Conservation (phyloP, 2,113 vertebrate genomes). For the Glaucidium brasilianum region DNA sequence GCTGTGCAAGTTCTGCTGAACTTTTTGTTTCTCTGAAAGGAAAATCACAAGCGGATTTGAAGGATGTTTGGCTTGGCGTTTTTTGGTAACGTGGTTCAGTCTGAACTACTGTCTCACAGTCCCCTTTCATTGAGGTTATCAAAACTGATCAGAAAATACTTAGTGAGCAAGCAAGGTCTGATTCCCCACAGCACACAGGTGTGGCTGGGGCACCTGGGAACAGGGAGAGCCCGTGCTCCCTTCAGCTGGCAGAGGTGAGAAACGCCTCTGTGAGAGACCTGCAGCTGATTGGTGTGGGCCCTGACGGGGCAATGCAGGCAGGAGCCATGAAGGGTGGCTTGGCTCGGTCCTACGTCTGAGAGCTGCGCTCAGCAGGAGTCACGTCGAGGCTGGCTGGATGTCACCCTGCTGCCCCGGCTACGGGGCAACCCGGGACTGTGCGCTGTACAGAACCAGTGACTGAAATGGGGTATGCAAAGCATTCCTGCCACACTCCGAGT, state of each 20-base stretch:
- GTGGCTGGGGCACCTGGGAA: neutral
- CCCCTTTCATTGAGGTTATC: neutral
- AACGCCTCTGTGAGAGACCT: neutral
- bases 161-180: neutral
- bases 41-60: neutral
- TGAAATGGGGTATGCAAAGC: fast-evolving
- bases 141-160: neutral
- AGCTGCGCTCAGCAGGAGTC: fast-evolving
- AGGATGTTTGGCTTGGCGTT: neutral
- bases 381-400: fast-evolving
- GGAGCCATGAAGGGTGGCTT: fast-evolving
- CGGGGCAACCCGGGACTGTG: fast-evolving
- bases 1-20: neutral
- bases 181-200: fast-evolving
- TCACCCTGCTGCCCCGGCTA: fast-evolving
- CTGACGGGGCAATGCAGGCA: fast-evolving
- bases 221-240: neutral
- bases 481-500: fast-evolving
- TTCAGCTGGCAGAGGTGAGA: fast-evolving
- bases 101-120: neutral
- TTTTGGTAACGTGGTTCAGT: neutral
- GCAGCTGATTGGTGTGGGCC: fast-evolving
- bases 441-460: fast-evolving
- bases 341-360: fast-evolving
- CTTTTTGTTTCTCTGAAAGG: neutral